Evolutionary conservation across 2,797 vertebrate species (phyloP), one percentile per base, ranked within the genome.

Genomic region (Florisuga fusca): DNA sequence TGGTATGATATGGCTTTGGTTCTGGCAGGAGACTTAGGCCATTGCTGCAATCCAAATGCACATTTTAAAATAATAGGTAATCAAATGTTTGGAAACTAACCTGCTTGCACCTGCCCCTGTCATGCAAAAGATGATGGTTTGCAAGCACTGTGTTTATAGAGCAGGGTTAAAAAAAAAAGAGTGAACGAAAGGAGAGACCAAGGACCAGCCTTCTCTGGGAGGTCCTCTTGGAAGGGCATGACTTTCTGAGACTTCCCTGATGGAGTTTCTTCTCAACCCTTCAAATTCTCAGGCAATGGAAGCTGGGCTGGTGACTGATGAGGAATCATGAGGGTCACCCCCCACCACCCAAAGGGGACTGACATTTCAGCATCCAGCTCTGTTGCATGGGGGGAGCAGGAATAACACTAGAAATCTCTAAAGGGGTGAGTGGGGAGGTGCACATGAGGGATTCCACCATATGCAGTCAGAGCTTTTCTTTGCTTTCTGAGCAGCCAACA

Each of bases 141-240:
- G 64, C 0, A 1, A 89, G 53, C 22, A 14, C 29, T 46, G n/a
- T 31, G 51, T 66, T 78, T 72, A 23, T 84, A 68, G 68, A 84
- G 33, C 57, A 80, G 31, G 64, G 45, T 13, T 13, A 45, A 78
- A 72, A 41, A 68, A 76, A 36, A 16, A 66, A 69, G 12, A 0
- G 1, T 74, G 53, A 84, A 72, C 64, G 26, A 82, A 87, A 73
- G 26, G 45, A 69, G 66, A 73, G 50, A 93, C 43, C 12, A 48
- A 57, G 50, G 31, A 73, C 12, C 46, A 78, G 19, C 55, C 62
- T 0, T 75, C 58, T 62, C 8, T 53, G n/a, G 33, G 48, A 83
- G 50, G 19, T 62, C 54, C 31, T 76, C 17, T 68, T 3, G 1
- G 27, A 85, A 45, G 6, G 4, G 1, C 0, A 0, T 0, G 1